Evolutionary conservation across 1,140 invertebrate genomes (phyloP), one percentile per base, ranked within the genome.

Genomic region (Sinonovacula constricta): DNA sequence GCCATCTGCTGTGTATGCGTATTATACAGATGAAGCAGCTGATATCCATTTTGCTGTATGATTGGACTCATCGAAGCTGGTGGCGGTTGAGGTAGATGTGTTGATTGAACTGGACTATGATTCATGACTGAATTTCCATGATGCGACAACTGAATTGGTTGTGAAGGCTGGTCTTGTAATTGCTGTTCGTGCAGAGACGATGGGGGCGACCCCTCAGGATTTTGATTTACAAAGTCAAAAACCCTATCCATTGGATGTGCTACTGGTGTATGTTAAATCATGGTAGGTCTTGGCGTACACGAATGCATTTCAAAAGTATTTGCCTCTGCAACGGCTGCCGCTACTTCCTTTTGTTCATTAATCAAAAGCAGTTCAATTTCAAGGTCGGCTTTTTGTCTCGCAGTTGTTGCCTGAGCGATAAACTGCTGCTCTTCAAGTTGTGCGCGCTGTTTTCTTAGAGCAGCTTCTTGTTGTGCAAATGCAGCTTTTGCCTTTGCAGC

Each of bases 171-270:
- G 45, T 49, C 45, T 12, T 49, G 10, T 49, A 49, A 49, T 49
- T 49, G 45, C 45, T 49, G 45, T 49, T 49, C 45, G 45, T 49
- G 45, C 45, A 49, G 45, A 49, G 45, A 49, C n/a, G 45, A 49
- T 12, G 45, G 45, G n/a, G 45, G 45, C 45, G 45, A 49, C 10
- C 10, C 45, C 45, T 49, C 45, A 49, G 45, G 10, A 49, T 49
- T 12, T 57, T 57, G 10, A 24, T 57, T 57, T 57, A 57, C 22
- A 57, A 12, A 57, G 10, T 57, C 54, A 18, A 12, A 12, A 57
- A 57, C 54, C 10, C 54, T 12, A 57, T 57, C 54, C 54, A 57
- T 57, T 57, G 54, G 54, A 57, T 57, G 10, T 57, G 10, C 54
- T 57, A 57, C 22, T 57, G 45, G 54, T 24, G 10, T 24, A 24